Evolutionary conservation across 2,113 vertebrate genomes (phyloP), one percentile per base, ranked within the genome.

Genomic region (Salvelinus alpinus): DNA sequence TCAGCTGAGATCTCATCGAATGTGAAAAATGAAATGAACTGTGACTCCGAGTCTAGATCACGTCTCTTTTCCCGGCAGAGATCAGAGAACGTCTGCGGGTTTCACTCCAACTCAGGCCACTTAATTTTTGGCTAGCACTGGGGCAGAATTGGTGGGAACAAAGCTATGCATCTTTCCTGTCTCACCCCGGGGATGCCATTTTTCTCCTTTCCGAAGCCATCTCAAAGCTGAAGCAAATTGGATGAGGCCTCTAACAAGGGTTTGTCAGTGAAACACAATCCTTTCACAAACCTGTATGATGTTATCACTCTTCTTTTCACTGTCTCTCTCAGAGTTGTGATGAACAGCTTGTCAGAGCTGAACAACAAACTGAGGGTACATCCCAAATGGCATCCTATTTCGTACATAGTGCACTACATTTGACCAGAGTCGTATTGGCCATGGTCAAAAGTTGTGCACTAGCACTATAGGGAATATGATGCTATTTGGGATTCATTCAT

Each of bases 11-110:
- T 96, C 95, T 93, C 94, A 95, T 95, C 93, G 92, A 89, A 78
- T 92, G 90, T 90, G 93, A 95, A 95, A 96, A 94, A 95, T 96
- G 92, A 96, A 96, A 96, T 95, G 93, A 96, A 94, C 92, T 95
- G 94, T 94, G 95, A 97, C 94, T 95, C 86, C 84, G 91, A 92
- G 92, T 94, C 94, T 91, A 93, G 92, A 94, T 93, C 91, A 91
- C 90, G 74, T 91, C 93, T 95, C 93, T 93, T 93, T 94, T 95
- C 31, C 31, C 31, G 31, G 88, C 91, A 89, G 94, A 95, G 95
- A 96, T 94, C 94, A 94, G 90, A 93, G 88, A 83, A 91, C 90
- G 89, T 92, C 88, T 87, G 82, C 93, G 92, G 93, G 93, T 90
- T 94, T 93, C 94, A 92, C 94, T 93, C 93, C 94, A 94, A 94